phyloP scores from a whole-genome alignment of 2,113 vertebrate genomes.

The Merops nubicus region DNA sequence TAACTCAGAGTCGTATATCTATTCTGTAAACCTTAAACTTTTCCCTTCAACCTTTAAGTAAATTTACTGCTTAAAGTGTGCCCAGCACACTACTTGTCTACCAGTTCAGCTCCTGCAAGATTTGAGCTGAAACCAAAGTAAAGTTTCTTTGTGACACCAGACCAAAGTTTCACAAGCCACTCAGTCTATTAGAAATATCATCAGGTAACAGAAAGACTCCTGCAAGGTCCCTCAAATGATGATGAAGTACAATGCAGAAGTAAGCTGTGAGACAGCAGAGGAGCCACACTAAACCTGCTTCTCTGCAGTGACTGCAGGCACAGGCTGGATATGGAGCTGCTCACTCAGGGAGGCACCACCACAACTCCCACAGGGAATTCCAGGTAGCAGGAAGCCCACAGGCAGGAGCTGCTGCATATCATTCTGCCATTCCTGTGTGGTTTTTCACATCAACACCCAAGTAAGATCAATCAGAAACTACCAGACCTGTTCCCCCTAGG shows the following conservation, averaged over 20 bases:
- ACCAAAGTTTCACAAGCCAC: neutral
- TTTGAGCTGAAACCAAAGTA: neutral
- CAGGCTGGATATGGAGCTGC: neutral
- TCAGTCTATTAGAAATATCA: neutral
- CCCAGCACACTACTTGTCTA: neutral
- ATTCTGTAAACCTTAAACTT: neutral
- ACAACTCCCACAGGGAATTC: neutral
- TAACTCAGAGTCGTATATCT: neutral
- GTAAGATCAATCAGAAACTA: neutral
- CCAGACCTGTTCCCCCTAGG: neutral
- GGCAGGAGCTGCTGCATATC: neutral
- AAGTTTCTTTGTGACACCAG: no score
- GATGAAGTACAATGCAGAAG: neutral
- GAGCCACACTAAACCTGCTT: neutral
- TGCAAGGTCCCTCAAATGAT: neutral
- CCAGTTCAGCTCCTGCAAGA: neutral
- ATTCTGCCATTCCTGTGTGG: neutral
- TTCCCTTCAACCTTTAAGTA: neutral
- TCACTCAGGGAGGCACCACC: neutral
- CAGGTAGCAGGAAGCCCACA: neutral
- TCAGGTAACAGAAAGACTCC: neutral
- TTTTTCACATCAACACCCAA: neutral
- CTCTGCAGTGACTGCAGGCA: neutral
- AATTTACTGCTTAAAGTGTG: neutral
- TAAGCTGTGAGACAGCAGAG: neutral